Conservation (phyloP, 2,888 invertebrate species). For the Orthosia gothica region DNA sequence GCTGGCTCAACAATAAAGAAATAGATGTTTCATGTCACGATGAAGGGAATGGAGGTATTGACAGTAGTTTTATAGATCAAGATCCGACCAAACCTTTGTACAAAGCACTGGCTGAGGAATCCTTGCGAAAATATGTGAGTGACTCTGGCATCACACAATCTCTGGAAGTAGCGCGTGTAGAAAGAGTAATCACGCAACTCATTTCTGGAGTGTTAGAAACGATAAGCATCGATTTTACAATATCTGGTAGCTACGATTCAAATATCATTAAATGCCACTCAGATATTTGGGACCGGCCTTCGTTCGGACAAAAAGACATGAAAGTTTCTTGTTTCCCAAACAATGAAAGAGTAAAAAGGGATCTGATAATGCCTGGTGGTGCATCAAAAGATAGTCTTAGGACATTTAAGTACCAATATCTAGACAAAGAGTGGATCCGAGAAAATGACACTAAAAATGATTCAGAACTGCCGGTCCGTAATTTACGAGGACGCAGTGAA, state of each 20-base stretch:
- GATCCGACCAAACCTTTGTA: slow-evolving; percentile 55
- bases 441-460: slow-evolving; percentile 2
- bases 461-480: not conserved
- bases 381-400: slow-evolving; percentile 40
- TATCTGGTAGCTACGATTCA: not conserved
- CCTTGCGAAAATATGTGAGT: slow-evolving; percentile 66
- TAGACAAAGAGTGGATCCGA: slow-evolving; percentile 63
- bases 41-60: slow-evolving; percentile 23
- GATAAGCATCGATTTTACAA: slow-evolving; percentile 61
- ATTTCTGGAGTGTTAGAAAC: slow-evolving; percentile 53
- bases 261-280: slow-evolving; percentile 37
- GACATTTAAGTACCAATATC: slow-evolving; percentile 53
- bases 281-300: slow-evolving; percentile 64
- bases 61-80: slow-evolving; percentile 43
- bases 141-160: slow-evolving; percentile 33
- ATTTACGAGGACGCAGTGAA: slow-evolving; percentile 26
- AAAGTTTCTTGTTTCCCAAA: slow-evolving; percentile 68
- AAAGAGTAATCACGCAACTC: slow-evolving; percentile 62
- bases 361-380: slow-evolving; percentile 40
- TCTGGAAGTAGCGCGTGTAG: slow-evolving; percentile 50
- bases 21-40: slow-evolving; percentile 10
- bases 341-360: slow-evolving; percentile 57
- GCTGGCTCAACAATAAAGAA: slow-evolving; percentile 19
- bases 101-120: slow-evolving; percentile 67
- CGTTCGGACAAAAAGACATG: slow-evolving; percentile 66